phyloP scores from a whole-genome alignment of 2,888 invertebrate genomes.

The Megaustenia siamemsis region DNA sequence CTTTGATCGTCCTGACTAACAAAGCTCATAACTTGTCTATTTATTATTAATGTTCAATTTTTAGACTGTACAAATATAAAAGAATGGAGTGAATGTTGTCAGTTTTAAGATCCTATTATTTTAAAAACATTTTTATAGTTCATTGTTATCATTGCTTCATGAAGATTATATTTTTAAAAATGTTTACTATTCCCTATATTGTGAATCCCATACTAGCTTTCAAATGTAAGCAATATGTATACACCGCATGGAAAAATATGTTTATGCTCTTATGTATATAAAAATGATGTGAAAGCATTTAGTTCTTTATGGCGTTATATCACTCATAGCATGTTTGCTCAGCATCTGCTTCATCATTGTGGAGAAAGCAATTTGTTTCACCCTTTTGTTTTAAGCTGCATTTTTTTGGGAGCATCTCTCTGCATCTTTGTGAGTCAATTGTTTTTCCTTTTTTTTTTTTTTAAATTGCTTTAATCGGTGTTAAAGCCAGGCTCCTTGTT shows the following conservation, averaged over 20 bases:
- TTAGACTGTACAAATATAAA: too few species aligned
- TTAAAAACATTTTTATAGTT: not conserved
- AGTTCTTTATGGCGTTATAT: not conserved
- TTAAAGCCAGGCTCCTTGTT: slow-evolving; percentile 39
- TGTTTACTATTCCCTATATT: not conserved
- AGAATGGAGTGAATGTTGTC: too few species aligned
- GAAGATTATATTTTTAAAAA: not conserved
- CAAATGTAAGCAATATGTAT: slow-evolving; percentile 1
- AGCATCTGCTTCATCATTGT: slow-evolving; percentile 19
- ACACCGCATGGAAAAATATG: not conserved
- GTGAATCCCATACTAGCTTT: not conserved
- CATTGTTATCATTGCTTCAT: not conserved
- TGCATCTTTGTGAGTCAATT: not conserved
- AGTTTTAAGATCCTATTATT: too few species aligned
- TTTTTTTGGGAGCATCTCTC: slow-evolving; percentile 3
- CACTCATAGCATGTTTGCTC: slow-evolving; percentile 26
- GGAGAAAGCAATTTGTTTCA: not conserved
- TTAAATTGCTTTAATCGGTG: slow-evolving; percentile 41
- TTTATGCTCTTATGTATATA: not conserved
- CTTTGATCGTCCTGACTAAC: too few species aligned
- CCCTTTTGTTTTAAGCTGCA: slow-evolving; percentile 18
- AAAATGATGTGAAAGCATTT: not conserved
- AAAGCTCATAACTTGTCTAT: too few species aligned
- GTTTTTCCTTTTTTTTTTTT: not conserved
- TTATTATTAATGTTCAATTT: too few species aligned